A percentile compares a stretch with the other conserved stretches of the same genome.
These are phyloP conservation scores for Halcyon chelicuti DNA, from an alignment of 2,797 vertebrate species.

Conservation along the genomic window DNA sequence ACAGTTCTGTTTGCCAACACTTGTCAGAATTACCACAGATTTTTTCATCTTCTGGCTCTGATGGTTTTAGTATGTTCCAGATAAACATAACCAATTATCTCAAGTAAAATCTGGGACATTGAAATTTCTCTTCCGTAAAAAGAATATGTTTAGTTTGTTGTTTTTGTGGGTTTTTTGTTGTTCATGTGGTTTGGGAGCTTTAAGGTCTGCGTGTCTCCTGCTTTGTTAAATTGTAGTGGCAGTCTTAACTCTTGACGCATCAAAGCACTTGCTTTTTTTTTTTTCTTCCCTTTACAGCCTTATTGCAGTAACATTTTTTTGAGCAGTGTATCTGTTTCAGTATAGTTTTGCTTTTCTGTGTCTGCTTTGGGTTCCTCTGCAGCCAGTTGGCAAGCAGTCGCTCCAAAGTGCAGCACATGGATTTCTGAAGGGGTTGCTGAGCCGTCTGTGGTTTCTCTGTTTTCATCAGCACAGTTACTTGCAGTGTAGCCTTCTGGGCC, in stretches of 20 bases:
- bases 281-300: not conserved
- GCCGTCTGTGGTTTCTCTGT: not conserved
- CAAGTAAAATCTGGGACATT: not conserved
- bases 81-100: not conserved
- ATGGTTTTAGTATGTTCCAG: slow-evolving; percentile 42
- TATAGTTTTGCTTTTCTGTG: not conserved
- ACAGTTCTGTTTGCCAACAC: slow-evolving; percentile 61
- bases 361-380: not conserved
- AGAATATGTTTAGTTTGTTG: not conserved
- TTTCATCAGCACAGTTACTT: not conserved
- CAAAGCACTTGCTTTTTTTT: not conserved
- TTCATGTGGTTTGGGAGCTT: not conserved
- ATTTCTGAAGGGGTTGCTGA: not conserved
- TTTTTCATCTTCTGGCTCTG: slow-evolving; percentile 55
- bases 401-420: not conserved
- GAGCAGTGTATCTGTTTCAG: not conserved
- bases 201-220: slow-evolving; percentile 19
- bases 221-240: not conserved
- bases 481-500: not conserved
- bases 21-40: slow-evolving; percentile 57
- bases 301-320: not conserved
- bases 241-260: not conserved
- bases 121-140: not conserved
- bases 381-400: slow-evolving; percentile 27
- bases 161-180: not conserved